Evolutionary conservation across 2,797 vertebrate genomes (phyloP), one percentile per base, ranked within the genome.

Genomic region (Bovichtus variegatus): DNA sequence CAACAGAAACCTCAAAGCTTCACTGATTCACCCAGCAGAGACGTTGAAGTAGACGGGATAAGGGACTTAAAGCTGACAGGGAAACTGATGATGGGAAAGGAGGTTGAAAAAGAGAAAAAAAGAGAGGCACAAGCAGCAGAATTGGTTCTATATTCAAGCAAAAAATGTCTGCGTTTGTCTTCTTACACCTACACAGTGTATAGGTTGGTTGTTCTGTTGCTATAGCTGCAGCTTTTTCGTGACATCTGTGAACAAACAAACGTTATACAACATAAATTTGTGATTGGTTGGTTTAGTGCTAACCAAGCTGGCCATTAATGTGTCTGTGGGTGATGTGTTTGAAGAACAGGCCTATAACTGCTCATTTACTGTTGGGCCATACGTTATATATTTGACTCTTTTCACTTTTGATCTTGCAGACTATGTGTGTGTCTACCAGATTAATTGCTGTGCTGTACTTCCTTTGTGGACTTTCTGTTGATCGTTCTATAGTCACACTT

Each of bases 1-100:
- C 80, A 86, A 76, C 71, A 71, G 64, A 68, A 85, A 63, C 50
- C 78, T 57, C 68, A 55, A 76, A 54, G 63, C 71, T 59, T 57
- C 43, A 25, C 53, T 72, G 67, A 51, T 61, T 77, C 65, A 57
- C 38, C 25, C 38, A 19, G 41, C 47, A 21, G 25, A 51, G 46
- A 64, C 19, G 27, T 11, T 46, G 46, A 68, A 44, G 65, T 38
- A 47, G 46, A 60, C 2, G 2, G 29, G 55, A 77, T 71, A 60
- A 75, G 19, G 60, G 58, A 58, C 66, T 64, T 83, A 65, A 53
- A 61, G 47, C 58, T 69, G 78, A 46, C 74, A 71, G 59, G 43
- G 40, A 46, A 62, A 55, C 16, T 36, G 58, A 62, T 41, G 46
- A 70, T 16, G 29, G 46, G 18, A 64, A 18, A 47, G 4, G 4